Conservation (phyloP, 2,797 vertebrate genomes). For the Diglossa cyanea region DNA sequence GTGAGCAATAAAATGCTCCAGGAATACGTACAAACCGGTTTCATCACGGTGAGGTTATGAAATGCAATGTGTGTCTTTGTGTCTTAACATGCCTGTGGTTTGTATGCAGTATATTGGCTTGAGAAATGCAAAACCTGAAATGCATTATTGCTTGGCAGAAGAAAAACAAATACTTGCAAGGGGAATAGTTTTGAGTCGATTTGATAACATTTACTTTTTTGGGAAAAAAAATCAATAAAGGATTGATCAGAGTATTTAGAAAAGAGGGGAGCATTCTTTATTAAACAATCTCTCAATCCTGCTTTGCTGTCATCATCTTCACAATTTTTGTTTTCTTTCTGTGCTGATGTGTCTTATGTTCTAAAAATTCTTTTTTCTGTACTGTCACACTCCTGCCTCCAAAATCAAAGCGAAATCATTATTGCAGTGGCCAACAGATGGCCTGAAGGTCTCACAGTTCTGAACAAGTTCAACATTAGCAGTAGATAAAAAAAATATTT, state of each 20-base stretch:
- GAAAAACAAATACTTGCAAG: not conserved
- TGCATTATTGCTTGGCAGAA: not conserved
- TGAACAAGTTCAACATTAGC: not conserved
- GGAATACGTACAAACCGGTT: not conserved
- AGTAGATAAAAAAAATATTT: not conserved
- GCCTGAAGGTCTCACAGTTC: not conserved
- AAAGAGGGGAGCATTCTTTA: not conserved
- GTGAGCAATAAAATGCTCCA: not conserved
- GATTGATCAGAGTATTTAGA: not conserved
- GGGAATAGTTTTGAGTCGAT: not conserved
- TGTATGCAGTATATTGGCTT: not conserved
- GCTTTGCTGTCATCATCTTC: not conserved
- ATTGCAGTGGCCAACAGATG: not conserved
- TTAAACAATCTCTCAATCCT: not conserved
- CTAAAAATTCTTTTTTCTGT: not conserved
- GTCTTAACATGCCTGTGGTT: slow-evolving; percentile 17
- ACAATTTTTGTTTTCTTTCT: not conserved
- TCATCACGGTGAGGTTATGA: not conserved
- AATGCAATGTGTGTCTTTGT: not conserved
- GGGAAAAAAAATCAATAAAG: not conserved
- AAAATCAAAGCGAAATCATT: not conserved
- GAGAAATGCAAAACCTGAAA: not conserved
- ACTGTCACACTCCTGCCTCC: not conserved
- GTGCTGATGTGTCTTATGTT: not conserved
- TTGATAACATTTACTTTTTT: not conserved